Percentiles rank a stretch among this genome's conserved stretches.
Conservation (phyloP, 2,113 vertebrate genomes). For the Labeo rohita region DNA sequence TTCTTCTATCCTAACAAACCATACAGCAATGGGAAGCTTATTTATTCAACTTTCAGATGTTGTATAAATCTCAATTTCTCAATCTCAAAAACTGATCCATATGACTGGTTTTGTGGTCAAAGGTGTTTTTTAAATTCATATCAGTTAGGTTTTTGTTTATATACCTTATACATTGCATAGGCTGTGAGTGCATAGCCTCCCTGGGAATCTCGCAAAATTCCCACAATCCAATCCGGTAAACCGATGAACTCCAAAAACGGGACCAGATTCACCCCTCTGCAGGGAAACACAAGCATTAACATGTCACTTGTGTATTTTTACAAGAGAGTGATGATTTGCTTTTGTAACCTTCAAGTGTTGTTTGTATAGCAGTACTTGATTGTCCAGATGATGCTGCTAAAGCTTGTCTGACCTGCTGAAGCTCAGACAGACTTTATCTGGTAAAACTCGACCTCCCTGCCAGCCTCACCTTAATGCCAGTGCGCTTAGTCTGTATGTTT, state of each 20-base stretch:
- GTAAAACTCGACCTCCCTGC: slow-evolving; percentile 21
- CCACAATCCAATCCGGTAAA: slow-evolving; percentile 80
- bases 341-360: not conserved
- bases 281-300: not conserved
- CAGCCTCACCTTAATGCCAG: not conserved
- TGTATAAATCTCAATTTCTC: too few relatives aligned
- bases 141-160: not conserved
- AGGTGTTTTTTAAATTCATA: too few relatives aligned
- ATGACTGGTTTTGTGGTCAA: too few relatives aligned
- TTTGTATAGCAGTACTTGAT: not conserved
- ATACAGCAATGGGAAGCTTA: too few relatives aligned
- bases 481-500: not conserved
- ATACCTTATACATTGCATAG: slow-evolving; percentile 97
- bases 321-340: not conserved
- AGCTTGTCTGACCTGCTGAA: slow-evolving; percentile 32
- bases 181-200: slow-evolving; percentile 80
- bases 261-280: slow-evolving; percentile 85
- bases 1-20: too few relatives aligned
- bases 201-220: slow-evolving; percentile 85
- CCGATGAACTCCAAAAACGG: slow-evolving; percentile 85
- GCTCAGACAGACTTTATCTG: slow-evolving; percentile 34
- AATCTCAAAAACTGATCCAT: too few relatives aligned
- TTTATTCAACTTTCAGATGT: too few relatives aligned
- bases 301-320: not conserved
- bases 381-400: slow-evolving; percentile 3